Percentiles rank a stretch among this genome's conserved stretches.
Conservation (phyloP, 2,888 invertebrate species). For the Lasius platythorax region DNA sequence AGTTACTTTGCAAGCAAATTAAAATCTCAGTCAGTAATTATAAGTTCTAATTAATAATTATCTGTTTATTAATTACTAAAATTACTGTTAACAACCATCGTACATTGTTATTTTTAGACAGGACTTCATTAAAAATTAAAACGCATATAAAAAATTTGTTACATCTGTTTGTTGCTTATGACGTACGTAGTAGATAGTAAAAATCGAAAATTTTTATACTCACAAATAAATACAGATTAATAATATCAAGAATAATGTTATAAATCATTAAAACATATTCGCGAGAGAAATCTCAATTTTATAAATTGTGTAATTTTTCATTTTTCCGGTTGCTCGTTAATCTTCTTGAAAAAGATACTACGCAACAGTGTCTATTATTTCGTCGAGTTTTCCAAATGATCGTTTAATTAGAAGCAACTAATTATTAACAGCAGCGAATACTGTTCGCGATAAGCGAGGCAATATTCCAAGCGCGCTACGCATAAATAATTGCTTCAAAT, state of each 20-base stretch:
- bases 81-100: not conserved
- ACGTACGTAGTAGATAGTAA: not conserved
- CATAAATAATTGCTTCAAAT: slow-evolving; percentile 28
- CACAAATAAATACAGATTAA: not conserved
- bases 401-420: slow-evolving; percentile 33
- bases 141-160: not conserved
- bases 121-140: slow-evolving; percentile 1
- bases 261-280: not conserved
- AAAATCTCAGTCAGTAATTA: slow-evolving; percentile 8
- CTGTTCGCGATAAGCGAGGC: slow-evolving; percentile 14
- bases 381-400: slow-evolving; percentile 14
- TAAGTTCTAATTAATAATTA: slow-evolving; percentile 17
- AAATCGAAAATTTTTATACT: not conserved
- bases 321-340: not conserved
- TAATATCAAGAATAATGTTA: not conserved
- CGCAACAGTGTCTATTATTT: not conserved
- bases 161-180: not conserved
- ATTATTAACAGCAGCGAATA: slow-evolving; percentile 24
- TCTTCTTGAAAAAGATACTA: slow-evolving; percentile 9
- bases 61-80: slow-evolving; percentile 20
- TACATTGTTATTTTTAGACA: not conserved
- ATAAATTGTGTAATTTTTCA: not conserved
- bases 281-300: not conserved
- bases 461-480: slow-evolving; percentile 22
- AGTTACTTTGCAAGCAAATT: slow-evolving; percentile 5